phyloP scores from a whole-genome alignment of 1,140 invertebrate species.

The Meloidogyne floridensis region DNA sequence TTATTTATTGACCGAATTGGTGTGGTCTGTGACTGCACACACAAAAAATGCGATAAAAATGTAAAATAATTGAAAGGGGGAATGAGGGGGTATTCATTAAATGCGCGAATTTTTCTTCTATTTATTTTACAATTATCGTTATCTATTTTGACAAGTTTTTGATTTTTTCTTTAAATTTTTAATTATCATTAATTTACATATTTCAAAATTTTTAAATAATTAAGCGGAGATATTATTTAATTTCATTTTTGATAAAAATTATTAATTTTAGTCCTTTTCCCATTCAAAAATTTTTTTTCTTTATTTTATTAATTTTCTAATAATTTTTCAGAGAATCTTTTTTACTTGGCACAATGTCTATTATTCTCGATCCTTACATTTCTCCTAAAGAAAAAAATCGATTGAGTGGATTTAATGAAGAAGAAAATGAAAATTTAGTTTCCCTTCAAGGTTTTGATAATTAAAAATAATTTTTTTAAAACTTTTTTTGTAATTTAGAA shows the following conservation, averaged over 20 bases:
- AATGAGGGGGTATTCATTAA: neutral
- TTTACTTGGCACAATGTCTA: neutral
- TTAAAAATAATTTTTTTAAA: neutral
- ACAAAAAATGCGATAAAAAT: conserved; percentile 2
- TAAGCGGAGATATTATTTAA: no score
- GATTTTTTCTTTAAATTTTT: neutral
- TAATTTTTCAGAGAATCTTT: neutral
- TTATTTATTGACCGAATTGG: neutral
- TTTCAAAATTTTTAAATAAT: neutral
- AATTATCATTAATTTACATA: neutral
- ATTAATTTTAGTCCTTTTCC: neutral
- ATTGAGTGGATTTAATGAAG: conserved; percentile 5
- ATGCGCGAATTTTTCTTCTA: conserved; percentile 3
- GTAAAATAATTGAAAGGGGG: neutral
- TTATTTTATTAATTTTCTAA: neutral
- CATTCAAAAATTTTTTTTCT: neutral
- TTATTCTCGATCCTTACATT: neutral
- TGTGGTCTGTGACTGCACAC: neutral
- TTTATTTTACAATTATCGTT: neutral
- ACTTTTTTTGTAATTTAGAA: neutral
- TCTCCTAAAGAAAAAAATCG: neutral
- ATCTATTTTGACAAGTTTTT: neutral
- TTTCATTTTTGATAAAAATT: neutral
- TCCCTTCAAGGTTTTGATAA: neutral
- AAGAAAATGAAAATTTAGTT: neutral